A percentile compares a stretch with the other conserved stretches of the same genome.
phyloP scores from a whole-genome alignment of 1,140 invertebrate species.

The Eupristina koningsbergeri region DNA sequence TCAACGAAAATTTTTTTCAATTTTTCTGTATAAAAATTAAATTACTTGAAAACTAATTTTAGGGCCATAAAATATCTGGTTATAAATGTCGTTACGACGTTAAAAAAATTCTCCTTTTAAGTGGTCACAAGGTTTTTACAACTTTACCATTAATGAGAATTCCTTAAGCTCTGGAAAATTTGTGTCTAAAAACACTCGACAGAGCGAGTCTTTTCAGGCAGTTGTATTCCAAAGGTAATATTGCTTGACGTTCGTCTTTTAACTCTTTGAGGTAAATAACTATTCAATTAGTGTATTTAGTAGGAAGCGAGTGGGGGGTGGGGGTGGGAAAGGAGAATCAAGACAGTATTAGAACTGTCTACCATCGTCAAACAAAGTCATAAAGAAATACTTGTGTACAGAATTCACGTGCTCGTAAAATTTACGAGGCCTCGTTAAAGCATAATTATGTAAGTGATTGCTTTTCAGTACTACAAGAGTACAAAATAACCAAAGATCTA shows the following conservation, averaged over 20 bases:
- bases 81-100: background rate
- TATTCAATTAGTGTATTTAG: conserved; percentile 9
- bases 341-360: background rate
- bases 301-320: background rate
- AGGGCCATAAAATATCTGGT: background rate
- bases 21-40: too few species aligned
- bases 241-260: background rate
- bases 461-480: background rate
- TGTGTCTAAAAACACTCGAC: too few species aligned
- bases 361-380: background rate
- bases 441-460: conserved; percentile 8
- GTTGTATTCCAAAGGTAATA: conserved; percentile 5
- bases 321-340: background rate
- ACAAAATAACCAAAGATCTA: background rate
- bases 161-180: conserved; percentile 14
- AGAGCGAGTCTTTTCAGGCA: background rate
- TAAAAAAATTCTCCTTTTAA: conserved; percentile 3
- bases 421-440: conserved; percentile 16
- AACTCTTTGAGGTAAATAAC: conserved; percentile 9
- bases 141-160: conserved; percentile 1
- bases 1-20: too few species aligned
- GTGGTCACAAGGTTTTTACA: background rate
- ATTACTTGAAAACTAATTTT: too few species aligned
- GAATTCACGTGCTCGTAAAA: conserved; percentile 2
- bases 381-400: background rate